Conservation (phyloP, 2,797 vertebrate genomes). For the Rhinichthys osculus region DNA sequence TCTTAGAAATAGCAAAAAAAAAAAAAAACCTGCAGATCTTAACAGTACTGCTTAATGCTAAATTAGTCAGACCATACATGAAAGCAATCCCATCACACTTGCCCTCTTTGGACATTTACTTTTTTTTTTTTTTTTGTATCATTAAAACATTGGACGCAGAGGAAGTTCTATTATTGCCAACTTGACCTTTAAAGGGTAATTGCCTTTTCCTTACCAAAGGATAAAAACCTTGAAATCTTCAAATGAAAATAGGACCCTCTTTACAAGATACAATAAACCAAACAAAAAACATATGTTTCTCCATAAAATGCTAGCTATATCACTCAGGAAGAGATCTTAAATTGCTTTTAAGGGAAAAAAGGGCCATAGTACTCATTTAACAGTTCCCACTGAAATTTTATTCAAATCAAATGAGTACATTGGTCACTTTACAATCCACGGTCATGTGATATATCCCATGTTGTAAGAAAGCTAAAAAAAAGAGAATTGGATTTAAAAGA, state of each 20-base stretch:
- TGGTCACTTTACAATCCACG: slow-evolving; percentile 57
- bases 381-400: slow-evolving; percentile 62
- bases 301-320: slow-evolving; percentile 68
- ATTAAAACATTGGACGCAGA: slow-evolving; percentile 72
- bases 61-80: slow-evolving; percentile 42
- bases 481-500: slow-evolving; percentile 14
- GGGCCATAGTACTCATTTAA: slow-evolving; percentile 28
- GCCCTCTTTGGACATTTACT: slow-evolving; percentile 44
- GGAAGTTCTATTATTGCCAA: slow-evolving; percentile 74
- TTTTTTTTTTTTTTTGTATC: slow-evolving; percentile 54
- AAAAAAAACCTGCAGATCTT: not conserved
- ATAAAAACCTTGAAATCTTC: slow-evolving; percentile 70
- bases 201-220: slow-evolving; percentile 77
- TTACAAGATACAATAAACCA: slow-evolving; percentile 74
- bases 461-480: slow-evolving; percentile 1
- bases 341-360: slow-evolving; percentile 64
- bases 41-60: not conserved
- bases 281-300: slow-evolving; percentile 76
- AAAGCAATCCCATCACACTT: slow-evolving; percentile 43
- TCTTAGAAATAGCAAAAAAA: not conserved
- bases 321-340: slow-evolving; percentile 68
- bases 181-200: slow-evolving; percentile 84
- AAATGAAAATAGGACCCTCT: slow-evolving; percentile 69
- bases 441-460: slow-evolving; percentile 48
- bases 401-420: slow-evolving; percentile 58